A percentile compares a stretch with the other conserved stretches of the same genome.
Evolutionary conservation across 2,888 invertebrate genomes (phyloP).

Genomic region (Scrobipalpa costella): DNA sequence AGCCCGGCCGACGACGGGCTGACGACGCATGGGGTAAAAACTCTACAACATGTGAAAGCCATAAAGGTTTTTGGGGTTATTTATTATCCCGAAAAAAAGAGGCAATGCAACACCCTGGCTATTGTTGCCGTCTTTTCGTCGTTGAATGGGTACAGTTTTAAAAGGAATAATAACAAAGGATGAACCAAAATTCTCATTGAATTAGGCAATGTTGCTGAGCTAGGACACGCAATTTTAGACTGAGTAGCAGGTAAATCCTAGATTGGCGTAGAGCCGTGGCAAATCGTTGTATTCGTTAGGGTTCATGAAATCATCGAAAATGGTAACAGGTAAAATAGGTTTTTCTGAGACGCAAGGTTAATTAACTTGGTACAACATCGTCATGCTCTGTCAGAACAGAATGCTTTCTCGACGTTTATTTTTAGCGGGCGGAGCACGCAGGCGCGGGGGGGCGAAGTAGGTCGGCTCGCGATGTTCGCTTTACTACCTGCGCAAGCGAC

Average conservation of each 20-base stretch:
- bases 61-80: slow-evolving; percentile 20
- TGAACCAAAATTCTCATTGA: neutral
- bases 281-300: no score
- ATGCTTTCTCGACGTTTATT: slow-evolving; percentile 67
- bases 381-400: slow-evolving; percentile 29
- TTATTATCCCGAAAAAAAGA: slow-evolving; percentile 10
- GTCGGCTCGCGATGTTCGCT: slow-evolving; percentile 62
- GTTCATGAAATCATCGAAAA: no score
- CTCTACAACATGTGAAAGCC: slow-evolving; percentile 30
- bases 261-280: no score
- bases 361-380: slow-evolving; percentile 10
- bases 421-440: slow-evolving; percentile 61
- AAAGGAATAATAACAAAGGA: neutral
- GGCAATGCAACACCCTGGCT: neutral
- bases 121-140: neutral
- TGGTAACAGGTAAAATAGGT: neutral
- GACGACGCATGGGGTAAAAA: slow-evolving; percentile 34
- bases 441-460: slow-evolving; percentile 61
- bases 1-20: slow-evolving; percentile 27
- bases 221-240: no score
- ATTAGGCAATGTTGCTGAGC: no score
- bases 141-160: neutral
- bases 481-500: slow-evolving; percentile 48
- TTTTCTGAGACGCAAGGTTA: neutral
- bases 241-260: no score